Evolutionary conservation across 2,888 invertebrate genomes (phyloP), one percentile per base, ranked within the genome.

Genomic region (Tachina grossa): DNA sequence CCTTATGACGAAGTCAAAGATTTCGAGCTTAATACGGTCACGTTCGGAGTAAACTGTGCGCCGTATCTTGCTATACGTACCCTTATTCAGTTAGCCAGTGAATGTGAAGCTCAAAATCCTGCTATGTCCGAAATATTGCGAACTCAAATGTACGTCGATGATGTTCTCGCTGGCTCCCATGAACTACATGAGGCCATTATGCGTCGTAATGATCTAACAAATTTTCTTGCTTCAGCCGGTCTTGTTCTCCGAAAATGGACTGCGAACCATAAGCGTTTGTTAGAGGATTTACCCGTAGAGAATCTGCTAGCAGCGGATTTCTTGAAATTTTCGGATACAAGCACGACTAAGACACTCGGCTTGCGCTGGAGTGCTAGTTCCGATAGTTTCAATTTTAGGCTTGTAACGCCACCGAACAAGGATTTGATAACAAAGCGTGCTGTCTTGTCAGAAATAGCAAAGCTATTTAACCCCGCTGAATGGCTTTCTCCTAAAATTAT

Each of bases 1-100:
- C 51, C 51, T n/a, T 13, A 14, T n/a, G 51, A n/a, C 51, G 51
- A 51, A n/a, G 51, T 51, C 51, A 51, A 51, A n/a, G 51, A 51
- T 11, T 51, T n/a, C 51, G 51, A 51, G 51, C 51, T 51, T 51
- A 51, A 51, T 13, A n/a, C 51, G 51, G 51, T 51, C 9, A 51
- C 1, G 4, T 51, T 51, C 51, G 51, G 1, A n/a, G 51, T 51
- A 9, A 51, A 51, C 51, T 51, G 9, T 51, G 51, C 51, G n/a
- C 51, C 14, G 51, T 51, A 51, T 51, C 51, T 51, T 14, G 51
- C 51, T n/a, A 2, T 51, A 51, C 51, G 51, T n/a, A 51, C n/a
- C 1, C 51, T 14, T 51, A 13, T 51, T 51, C 4, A 51, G 1
- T n/a, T 51, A n/a, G 51, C 51, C 16, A 9, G 16, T 53, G 53